Base-by-base conservation (phyloP, 2,888 invertebrate species). In the Plagiodera versicolora region DNA sequence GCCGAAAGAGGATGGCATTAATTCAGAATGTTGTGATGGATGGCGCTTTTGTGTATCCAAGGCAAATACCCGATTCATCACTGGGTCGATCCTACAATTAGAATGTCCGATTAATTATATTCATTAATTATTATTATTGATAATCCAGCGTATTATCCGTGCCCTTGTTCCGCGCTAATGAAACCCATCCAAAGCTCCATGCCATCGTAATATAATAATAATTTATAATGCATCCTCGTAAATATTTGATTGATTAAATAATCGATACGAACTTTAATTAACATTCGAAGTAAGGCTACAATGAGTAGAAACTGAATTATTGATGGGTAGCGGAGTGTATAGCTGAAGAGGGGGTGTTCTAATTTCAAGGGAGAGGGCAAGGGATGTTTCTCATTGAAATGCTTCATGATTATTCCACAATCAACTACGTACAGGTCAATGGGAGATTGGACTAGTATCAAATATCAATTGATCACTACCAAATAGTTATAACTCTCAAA, bases 241-340 rank as follows among this genome's bases (percentile, higher is more conserved):
- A 66, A 64, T 67, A 66, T 64, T 67, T 64, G 56, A 66, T 63
- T 66, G 64, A 66, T 66, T 66, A 63, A 64, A 65, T 64, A 64
- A 67, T 67, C 66, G 56, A 63, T 66, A 63, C 30, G n/a, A 32
- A 64, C 58, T 66, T 66, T 63, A 64, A 66, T 66, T 62, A 60
- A 28, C 50, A 63, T 59, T 64, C 46, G 57, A 62, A 63, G 63
- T 57, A 59, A 59, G 57, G 64, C 48, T 61, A 17, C 54, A 64
- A 58, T 60, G 60, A 62, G 54, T 47, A 51, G 50, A 61, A 65
- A 60, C 57, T 57, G 53, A 64, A 65, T 65, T 60, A 60, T 55
- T 60, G 50, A 62, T 60, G n/a, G n/a, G n/a, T n/a, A 9, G 2
- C 39, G 14, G 14, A 2, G 39, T 39, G 11, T 11, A 8, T 32